Base-by-base conservation (phyloP, 2,797 vertebrate species). In the Microctenopoma steveboyesi region DNA sequence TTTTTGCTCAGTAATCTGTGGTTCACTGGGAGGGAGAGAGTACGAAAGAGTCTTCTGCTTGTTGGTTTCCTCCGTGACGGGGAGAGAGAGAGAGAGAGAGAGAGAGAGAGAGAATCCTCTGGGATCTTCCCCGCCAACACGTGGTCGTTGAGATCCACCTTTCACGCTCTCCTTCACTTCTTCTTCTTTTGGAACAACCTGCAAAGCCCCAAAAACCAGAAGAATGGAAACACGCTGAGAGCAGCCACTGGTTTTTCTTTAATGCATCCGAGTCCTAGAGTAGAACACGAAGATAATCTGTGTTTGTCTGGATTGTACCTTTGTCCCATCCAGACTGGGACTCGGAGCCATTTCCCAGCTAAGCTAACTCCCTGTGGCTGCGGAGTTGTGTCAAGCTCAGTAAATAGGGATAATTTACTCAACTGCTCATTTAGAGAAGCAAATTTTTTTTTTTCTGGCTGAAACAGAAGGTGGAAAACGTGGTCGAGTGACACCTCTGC, bases 131-230 rank as follows among this genome's bases (percentile, higher is more conserved):
- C 45, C 43, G 35, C 63, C 65, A 69, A 72, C 47, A 72, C 84
- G 76, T 72, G 75, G 62, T 71, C 77, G 76, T 55, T 77, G 50
- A 81, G 79, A 70, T 72, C 68, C 72, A 48, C 59, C 68, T 33
- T 50, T 45, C 6, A 35, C 52, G 3, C 49, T 55, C 47, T 57
- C 64, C 69, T 86, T 88, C 83, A 90, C 66, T 91, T 90, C 78
- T 91, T 93, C 85, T 93, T 94, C 89, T 93, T 93, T 57, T 92
- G 92, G 81, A 94, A 92, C 79, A 92, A 86, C 88, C 94, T 95
- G 89, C 28, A n/a, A 64, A 70, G 66, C 43, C 66, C 2, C 2
- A 61, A 57, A 27, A 45, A 77, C 1, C 22, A 73, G 48, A 79
- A 6, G 57, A 58, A 27, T 73, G 72, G 48, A 79, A 42, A 75